These are phyloP conservation scores for Pseudomyrmex flavicornis DNA, from an alignment of 1,140 invertebrate species.

Conservation along the genomic window DNA sequence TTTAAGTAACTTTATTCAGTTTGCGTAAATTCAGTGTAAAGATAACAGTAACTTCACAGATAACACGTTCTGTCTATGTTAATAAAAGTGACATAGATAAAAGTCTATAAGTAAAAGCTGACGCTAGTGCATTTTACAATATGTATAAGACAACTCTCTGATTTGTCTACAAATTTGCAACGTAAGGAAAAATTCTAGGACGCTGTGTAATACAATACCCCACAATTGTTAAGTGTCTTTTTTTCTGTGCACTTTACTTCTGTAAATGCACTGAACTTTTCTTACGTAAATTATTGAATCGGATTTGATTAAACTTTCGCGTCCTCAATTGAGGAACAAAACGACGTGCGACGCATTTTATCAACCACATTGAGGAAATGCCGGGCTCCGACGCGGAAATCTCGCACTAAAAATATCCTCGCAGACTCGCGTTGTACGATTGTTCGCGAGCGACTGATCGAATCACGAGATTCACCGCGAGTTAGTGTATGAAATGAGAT, in stretches of 20 bases:
- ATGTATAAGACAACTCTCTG: too few species aligned
- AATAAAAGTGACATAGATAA: neutral
- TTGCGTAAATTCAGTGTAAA: neutral
- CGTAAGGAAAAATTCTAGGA: neutral
- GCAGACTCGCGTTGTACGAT: neutral
- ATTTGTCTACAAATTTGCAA: neutral
- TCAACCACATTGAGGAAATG: neutral
- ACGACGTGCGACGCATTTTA: neutral
- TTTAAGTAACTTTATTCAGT: neutral
- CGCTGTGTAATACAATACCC: too few species aligned
- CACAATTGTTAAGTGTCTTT: neutral
- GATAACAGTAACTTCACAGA: neutral
- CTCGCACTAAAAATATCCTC: neutral
- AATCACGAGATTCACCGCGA: too few species aligned
- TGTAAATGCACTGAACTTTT: neutral
- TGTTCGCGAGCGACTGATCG: neutral
- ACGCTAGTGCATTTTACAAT: neutral
- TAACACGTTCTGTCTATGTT: neutral
- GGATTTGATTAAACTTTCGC: neutral
- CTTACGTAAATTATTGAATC: neutral
- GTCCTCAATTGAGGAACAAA: neutral
- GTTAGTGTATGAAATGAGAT: too few species aligned
- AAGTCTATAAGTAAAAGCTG: neutral
- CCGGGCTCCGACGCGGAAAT: neutral
- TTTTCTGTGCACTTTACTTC: neutral